phyloP scores from a whole-genome alignment of 2,888 invertebrate genomes.

The Nipponacmea schrenckii region DNA sequence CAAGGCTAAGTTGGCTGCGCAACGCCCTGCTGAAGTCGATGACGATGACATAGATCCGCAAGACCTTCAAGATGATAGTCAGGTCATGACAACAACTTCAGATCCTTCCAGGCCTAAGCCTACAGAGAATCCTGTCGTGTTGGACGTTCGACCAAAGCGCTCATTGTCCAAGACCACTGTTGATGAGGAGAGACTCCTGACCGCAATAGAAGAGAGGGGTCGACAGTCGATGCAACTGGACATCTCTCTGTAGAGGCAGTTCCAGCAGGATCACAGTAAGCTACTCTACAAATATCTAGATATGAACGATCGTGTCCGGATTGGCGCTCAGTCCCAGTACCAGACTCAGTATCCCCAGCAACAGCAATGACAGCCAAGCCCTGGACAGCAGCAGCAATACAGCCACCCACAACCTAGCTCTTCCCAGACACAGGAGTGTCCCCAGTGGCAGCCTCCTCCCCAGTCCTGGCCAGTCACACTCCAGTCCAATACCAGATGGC shows the following conservation, averaged over 20 bases:
- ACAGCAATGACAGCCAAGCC: neutral
- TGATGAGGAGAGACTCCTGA: neutral
- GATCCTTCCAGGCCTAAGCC: too few species aligned
- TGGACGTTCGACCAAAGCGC: slow-evolving; percentile 7
- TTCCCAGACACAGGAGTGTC: neutral
- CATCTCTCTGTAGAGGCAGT: slow-evolving; percentile 20
- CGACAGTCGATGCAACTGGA: slow-evolving; percentile 19
- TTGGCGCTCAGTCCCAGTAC: neutral
- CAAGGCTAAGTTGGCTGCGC: slow-evolving; percentile 1
- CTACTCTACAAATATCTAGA: slow-evolving; percentile 20
- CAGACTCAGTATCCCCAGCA: neutral
- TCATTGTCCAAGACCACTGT: slow-evolving; percentile 3
- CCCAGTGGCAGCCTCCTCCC: slow-evolving; percentile 2
- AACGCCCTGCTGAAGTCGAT: slow-evolving; percentile 1
- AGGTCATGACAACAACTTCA: neutral
- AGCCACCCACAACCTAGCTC: neutral
- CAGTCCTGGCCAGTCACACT: neutral
- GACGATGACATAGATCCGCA: slow-evolving; percentile 7
- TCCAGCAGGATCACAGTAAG: slow-evolving; percentile 20
- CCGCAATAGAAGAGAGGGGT: neutral
- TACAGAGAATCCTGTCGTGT: slow-evolving; percentile 1
- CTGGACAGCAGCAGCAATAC: slow-evolving; percentile 5
- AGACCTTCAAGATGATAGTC: slow-evolving; percentile 12
- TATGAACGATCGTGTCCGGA: slow-evolving; percentile 13
- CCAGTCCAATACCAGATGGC: neutral